Conservation (phyloP, 2,113 vertebrate species). For the human region DNA sequence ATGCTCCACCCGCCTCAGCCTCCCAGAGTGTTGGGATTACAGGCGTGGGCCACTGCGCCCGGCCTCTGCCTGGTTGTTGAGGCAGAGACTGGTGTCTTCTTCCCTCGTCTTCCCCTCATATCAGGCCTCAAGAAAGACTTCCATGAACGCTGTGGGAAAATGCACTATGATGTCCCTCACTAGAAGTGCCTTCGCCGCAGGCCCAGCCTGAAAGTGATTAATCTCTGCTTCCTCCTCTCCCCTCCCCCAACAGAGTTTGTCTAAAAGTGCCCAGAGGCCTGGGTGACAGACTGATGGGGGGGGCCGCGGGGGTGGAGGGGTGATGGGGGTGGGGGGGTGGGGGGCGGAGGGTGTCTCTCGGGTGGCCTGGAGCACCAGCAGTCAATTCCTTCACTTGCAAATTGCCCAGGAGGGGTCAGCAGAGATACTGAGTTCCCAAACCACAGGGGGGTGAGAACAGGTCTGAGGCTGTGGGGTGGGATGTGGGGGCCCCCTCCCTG, state of each 20-base stretch:
- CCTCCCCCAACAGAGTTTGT: neutral
- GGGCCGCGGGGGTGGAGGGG: too few species aligned
- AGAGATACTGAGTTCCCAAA: neutral
- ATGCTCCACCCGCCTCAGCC: rapidly evolving
- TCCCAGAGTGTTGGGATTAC: too few species aligned
- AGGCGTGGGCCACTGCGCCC: rapidly evolving
- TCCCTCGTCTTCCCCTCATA: too few species aligned
- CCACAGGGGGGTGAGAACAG: neutral
- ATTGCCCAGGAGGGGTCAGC: neutral
- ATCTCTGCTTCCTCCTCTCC: neutral
- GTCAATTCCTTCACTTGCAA: neutral
- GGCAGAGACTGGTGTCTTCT: neutral
- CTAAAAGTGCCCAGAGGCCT: neutral
- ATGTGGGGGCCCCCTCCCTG: rapidly evolving
- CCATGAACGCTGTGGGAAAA: rapidly evolving
- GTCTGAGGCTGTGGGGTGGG: neutral
- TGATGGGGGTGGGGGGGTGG: neutral
- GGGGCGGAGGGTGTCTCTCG: neutral
- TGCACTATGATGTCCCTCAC: rapidly evolving
- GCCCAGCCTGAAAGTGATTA: neutral
- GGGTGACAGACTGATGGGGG: neutral
- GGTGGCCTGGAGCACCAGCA: neutral
- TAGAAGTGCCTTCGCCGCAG: neutral
- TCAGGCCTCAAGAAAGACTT: neutral
- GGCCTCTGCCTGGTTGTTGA: neutral